Conservation (phyloP, 2,888 invertebrate genomes). For the Agrilus cyanescens region DNA sequence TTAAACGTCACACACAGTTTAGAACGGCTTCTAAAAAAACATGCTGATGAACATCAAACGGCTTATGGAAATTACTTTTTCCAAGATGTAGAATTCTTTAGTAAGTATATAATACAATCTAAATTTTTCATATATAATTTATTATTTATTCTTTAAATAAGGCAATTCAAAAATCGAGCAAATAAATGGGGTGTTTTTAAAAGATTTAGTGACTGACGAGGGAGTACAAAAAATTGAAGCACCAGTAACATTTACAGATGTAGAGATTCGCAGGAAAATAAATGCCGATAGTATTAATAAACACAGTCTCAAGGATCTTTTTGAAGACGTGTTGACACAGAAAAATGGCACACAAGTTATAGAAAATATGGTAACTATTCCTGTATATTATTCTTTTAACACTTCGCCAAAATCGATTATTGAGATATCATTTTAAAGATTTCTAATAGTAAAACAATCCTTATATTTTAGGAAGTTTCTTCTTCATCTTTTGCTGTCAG, state of each 20-base stretch:
- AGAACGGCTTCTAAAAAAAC: slow-evolving; percentile 22
- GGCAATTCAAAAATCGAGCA: slow-evolving; percentile 20
- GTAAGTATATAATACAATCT: slow-evolving; percentile 14
- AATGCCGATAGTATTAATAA: slow-evolving; percentile 20
- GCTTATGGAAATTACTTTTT: slow-evolving; percentile 24
- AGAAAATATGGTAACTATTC: slow-evolving; percentile 19
- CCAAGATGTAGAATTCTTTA: slow-evolving; percentile 19
- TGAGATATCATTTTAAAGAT: too few relatives aligned
- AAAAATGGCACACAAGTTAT: slow-evolving; percentile 14
- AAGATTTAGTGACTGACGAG: slow-evolving; percentile 27
- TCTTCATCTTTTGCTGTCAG: slow-evolving; percentile 14
- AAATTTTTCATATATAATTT: slow-evolving; percentile 7
- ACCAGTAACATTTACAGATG: slow-evolving; percentile 23
- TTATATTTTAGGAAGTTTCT: slow-evolving; percentile 20
- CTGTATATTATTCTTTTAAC: too few relatives aligned
- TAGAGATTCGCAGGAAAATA: slow-evolving; percentile 22
- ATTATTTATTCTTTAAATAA: slow-evolving; percentile 12
- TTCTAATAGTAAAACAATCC: too few relatives aligned
- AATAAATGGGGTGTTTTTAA: slow-evolving; percentile 25
- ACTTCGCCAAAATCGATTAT: too few relatives aligned
- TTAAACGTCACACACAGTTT: slow-evolving; percentile 23
- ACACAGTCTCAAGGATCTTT: slow-evolving; percentile 18
- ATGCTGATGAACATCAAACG: slow-evolving; percentile 18
- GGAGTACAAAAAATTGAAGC: slow-evolving; percentile 23
- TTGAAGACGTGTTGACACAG: slow-evolving; percentile 17